Percentiles rank a stretch among this genome's conserved stretches.
Conservation (phyloP, 92 coral and sea anemone genomes). For the Epizoanthus rinbou region DNA sequence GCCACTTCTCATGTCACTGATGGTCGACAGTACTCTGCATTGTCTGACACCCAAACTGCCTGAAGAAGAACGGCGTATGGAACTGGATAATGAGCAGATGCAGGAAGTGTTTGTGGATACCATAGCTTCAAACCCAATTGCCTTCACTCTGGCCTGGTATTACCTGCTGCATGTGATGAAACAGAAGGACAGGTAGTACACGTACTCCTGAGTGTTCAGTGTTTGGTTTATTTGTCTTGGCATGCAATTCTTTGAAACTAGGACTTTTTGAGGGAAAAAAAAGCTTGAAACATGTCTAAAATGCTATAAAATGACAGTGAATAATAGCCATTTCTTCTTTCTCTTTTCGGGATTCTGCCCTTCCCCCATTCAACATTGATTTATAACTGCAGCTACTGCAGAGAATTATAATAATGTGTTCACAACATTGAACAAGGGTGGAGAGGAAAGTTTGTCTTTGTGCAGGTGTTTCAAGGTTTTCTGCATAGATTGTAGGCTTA, state of each 20-base stretch:
- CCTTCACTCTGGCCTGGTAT: slow-evolving; percentile 88
- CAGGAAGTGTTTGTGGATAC: slow-evolving; percentile 83
- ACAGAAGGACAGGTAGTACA: slow-evolving; percentile 85
- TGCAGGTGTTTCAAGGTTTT: no score
- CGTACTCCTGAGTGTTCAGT: no score
- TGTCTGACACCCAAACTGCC: slow-evolving; percentile 69
- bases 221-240: background rate
- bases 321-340: no score
- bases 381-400: no score
- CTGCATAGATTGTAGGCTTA: no score
- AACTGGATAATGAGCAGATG: slow-evolving; percentile 60
- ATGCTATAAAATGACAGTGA: background rate
- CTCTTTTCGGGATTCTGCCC: no score
- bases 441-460: no score
- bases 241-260: background rate
- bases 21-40: slow-evolving; percentile 91
- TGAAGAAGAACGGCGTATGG: slow-evolving; percentile 57
- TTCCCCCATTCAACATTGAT: no score
- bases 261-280: background rate
- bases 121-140: slow-evolving; percentile 77
- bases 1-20: slow-evolving; percentile 90
- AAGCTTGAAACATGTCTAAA: no score
- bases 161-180: slow-evolving; percentile 75
- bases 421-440: no score
- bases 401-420: no score